Evolutionary conservation across 2,888 invertebrate species (phyloP), one percentile per base, ranked within the genome.

Genomic region (Chalcosyrphus nemorum): DNA sequence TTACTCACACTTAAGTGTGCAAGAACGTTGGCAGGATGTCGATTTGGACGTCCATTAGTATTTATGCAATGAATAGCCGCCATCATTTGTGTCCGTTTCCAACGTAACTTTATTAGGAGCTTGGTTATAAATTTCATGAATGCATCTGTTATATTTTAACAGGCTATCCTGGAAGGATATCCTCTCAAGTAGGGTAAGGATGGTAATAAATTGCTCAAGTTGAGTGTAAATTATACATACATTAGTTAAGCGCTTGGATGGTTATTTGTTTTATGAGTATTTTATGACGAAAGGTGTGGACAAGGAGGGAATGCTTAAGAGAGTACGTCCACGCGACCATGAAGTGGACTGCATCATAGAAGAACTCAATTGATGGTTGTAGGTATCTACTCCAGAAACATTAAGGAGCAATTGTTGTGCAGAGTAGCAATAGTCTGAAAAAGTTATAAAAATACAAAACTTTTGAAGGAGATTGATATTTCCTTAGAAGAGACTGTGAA

Each of bases 41-140:
- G 45, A 63, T 63, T 71, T 70, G 13, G 54, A 13, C 29, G 32
- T 24, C 50, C 74, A 57, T 74, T 80, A 66, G 52, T 24, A 7
- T 32, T 7, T 29, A 32, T 59, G 72, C 45, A 61, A 74, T 66
- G 52, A 70, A 70, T 77, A 50, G 54, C 61, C 45, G n/a, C n/a
- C 24, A 70, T 61, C 32, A 35, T 17, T 70, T 61, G n/a, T 19
- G 9, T 24, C 1, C n/a, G 2, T 27, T 63, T 32, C 32, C 11
- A 19, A 32, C 29, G 50, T 35, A 19, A 32, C 29, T 35, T 35
- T 35, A 65, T 65, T 59, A 59, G 17, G 24, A 50, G 56, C 17
- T 59, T 24, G 35, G 11, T 63, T 29, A 47, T 43, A 47, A 17
- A 13, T 11, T 32, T 35, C 38, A 38, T 50, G 17, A 38, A 15